phyloP scores from a whole-genome alignment of 2,113 vertebrate species.

The Odobenus rosmarus region DNA sequence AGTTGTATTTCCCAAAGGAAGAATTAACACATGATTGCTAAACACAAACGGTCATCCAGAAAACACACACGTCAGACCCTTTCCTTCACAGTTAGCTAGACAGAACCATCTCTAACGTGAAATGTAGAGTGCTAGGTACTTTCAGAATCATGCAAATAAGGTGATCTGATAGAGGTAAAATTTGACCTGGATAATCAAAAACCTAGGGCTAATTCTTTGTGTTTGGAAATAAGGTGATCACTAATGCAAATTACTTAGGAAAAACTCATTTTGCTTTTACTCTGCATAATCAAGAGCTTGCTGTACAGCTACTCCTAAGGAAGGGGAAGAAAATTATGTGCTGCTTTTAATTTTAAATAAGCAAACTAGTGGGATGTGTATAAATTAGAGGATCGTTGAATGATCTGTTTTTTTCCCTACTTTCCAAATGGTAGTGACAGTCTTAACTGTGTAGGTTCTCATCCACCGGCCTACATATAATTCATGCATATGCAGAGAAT shows the following conservation, averaged over 20 bases:
- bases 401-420: not conserved
- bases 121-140: not conserved
- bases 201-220: not conserved
- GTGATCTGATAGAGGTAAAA: not conserved
- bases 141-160: not conserved
- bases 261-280: constrained; percentile 3
- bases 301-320: not conserved
- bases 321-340: not conserved
- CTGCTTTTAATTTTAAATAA: constrained; percentile 29
- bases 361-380: not conserved
- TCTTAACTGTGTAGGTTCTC: not conserved
- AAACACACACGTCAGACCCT: not conserved
- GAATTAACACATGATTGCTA: not conserved
- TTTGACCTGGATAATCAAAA: not conserved
- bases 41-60: not conserved
- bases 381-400: not conserved
- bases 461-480: not conserved
- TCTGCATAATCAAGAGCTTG: not conserved
- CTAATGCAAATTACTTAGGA: not conserved
- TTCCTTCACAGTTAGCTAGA: not conserved
- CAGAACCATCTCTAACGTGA: not conserved
- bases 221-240: constrained; percentile 39
- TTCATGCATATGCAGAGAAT: not conserved
- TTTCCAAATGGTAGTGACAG: not conserved
- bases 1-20: not conserved